Conservation (phyloP, 2,113 vertebrate genomes). For the Tenrec ecaudatus region DNA sequence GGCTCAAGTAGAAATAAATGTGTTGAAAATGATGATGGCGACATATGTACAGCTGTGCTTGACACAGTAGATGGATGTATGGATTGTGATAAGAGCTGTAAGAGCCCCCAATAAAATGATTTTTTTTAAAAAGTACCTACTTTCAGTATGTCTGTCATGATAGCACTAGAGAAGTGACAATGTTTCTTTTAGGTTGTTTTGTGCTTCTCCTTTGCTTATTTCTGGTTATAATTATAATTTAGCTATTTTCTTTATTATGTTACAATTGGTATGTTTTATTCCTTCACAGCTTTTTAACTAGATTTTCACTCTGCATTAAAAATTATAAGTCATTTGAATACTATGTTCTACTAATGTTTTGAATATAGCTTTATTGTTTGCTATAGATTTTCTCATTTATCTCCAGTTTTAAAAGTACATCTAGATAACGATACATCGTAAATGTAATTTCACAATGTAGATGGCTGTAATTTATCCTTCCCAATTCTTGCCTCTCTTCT, state of each 20-base stretch:
- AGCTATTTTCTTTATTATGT: background rate
- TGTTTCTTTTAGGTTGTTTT: background rate
- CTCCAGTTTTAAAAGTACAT: background rate
- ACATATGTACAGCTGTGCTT: no score
- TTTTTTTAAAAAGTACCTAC: background rate
- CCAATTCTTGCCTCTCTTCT: background rate
- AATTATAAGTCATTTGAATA: background rate
- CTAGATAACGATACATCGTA: no score
- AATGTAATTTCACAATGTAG: background rate
- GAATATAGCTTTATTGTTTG: background rate
- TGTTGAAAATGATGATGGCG: no score
- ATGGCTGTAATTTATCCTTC: background rate
- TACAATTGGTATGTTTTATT: background rate
- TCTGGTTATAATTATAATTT: background rate
- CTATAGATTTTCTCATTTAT: background rate
- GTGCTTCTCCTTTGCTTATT: background rate
- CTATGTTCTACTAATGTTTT: background rate
- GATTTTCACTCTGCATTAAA: background rate
- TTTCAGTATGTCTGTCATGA: background rate
- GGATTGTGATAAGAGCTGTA: no score
- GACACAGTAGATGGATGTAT: no score
- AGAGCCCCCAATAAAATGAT: no score
- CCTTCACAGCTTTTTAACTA: background rate
- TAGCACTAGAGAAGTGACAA: background rate
- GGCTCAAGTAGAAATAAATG: no score